Evolutionary conservation across 2,113 vertebrate genomes (phyloP).

Genomic region (Oriolus oriolus): DNA sequence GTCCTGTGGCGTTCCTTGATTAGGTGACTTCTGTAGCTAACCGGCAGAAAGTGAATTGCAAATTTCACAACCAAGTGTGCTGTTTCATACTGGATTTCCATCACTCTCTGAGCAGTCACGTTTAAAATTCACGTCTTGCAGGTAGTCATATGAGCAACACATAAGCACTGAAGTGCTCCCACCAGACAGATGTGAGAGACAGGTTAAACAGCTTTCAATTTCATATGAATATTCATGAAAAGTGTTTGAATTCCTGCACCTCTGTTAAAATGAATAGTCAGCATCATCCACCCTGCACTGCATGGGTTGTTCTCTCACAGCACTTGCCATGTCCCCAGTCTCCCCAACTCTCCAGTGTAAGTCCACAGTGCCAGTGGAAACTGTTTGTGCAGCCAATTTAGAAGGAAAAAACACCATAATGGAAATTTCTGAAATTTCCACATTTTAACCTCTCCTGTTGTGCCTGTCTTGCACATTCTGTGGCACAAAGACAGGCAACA

Average conservation of each 20-base stretch:
- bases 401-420: neutral
- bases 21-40: neutral
- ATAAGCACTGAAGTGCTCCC: constrained; percentile 12
- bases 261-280: neutral
- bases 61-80: neutral
- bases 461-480: neutral
- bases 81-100: neutral
- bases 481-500: neutral
- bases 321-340: neutral
- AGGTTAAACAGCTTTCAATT: constrained; percentile 42
- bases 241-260: neutral
- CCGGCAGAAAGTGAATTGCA: neutral
- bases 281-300: neutral
- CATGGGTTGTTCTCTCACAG: neutral
- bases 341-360: neutral
- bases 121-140: constrained; percentile 32
- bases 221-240: constrained; percentile 40
- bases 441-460: neutral
- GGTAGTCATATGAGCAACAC: neutral
- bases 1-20: neutral
- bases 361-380: neutral
- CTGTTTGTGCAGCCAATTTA: neutral
- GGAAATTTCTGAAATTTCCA: neutral
- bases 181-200: constrained; percentile 34
- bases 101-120: neutral